Percentiles rank a stretch among this genome's conserved stretches.
Conservation (phyloP, 1,140 invertebrate species). For the Cydia strobilella region DNA sequence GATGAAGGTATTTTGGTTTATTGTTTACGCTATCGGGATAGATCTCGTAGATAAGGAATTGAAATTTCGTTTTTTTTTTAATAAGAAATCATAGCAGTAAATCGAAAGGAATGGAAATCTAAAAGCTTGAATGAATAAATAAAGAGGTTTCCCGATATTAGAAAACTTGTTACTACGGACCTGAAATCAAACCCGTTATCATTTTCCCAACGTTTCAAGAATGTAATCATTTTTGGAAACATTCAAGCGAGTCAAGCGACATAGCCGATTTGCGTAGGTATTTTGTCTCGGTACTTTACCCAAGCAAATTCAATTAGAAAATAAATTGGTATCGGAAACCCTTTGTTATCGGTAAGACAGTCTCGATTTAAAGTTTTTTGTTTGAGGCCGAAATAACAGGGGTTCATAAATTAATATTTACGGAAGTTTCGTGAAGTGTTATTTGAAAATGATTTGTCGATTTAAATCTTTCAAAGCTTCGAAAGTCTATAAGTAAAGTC, state of each 20-base stretch:
- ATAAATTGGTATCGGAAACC: not conserved
- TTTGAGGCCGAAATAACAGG: not conserved
- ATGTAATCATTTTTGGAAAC: not conserved
- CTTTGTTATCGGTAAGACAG: not conserved
- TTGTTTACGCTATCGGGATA: not conserved
- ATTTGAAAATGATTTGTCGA: not conserved
- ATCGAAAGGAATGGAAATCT: not conserved
- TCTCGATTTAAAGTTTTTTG: constrained; percentile 12
- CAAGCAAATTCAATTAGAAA: constrained; percentile 12
- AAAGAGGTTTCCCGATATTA: not conserved
- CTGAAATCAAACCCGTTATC: not conserved
- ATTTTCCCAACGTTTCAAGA: not conserved
- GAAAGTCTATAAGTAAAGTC: too few relatives aligned
- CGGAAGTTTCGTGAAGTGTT: not conserved
- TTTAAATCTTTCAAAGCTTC: too few relatives aligned
- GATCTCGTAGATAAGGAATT: not conserved
- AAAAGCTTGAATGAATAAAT: constrained; percentile 4
- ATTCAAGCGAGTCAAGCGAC: not conserved
- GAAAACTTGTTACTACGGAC: not conserved
- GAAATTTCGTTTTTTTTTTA: not conserved
- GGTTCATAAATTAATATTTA: not conserved
- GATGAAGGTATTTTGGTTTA: not conserved
- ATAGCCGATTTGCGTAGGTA: not conserved
- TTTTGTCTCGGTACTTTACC: not conserved
- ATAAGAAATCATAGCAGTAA: not conserved